Evolutionary conservation across 2,113 vertebrate genomes (phyloP).

Genomic region (Rhea americana): DNA sequence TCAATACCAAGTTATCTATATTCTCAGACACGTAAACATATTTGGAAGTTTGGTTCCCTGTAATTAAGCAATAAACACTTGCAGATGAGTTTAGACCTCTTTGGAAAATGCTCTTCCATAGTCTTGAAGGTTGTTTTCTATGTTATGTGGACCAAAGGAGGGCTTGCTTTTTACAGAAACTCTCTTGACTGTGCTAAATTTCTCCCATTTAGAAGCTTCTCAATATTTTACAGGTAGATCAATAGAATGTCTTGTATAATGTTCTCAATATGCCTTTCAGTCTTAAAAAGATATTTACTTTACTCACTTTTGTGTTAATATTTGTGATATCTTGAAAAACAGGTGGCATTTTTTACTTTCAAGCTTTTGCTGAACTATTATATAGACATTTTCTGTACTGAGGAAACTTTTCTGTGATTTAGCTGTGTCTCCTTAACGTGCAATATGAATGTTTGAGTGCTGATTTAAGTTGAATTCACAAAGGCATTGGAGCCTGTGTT

Average conservation of each 20-base stretch:
- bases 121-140: neutral
- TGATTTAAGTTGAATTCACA: neutral
- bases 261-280: neutral
- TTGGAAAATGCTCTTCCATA: neutral
- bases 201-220: neutral
- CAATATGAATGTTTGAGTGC: neutral
- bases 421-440: neutral
- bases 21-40: neutral
- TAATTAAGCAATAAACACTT: neutral
- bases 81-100: neutral
- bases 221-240: neutral
- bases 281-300: neutral
- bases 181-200: neutral
- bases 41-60: neutral
- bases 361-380: fast-evolving
- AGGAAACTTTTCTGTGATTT: neutral
- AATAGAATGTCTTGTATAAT: neutral
- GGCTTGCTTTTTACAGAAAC: neutral
- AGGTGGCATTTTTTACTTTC: neutral
- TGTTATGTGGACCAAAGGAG: neutral
- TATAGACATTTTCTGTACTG: neutral
- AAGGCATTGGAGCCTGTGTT: neutral
- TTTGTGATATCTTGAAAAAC: neutral
- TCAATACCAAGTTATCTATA: neutral
- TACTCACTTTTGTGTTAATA: neutral